phyloP scores from a whole-genome alignment of 2,113 vertebrate species.

The Neomonachus schauinslandi region DNA sequence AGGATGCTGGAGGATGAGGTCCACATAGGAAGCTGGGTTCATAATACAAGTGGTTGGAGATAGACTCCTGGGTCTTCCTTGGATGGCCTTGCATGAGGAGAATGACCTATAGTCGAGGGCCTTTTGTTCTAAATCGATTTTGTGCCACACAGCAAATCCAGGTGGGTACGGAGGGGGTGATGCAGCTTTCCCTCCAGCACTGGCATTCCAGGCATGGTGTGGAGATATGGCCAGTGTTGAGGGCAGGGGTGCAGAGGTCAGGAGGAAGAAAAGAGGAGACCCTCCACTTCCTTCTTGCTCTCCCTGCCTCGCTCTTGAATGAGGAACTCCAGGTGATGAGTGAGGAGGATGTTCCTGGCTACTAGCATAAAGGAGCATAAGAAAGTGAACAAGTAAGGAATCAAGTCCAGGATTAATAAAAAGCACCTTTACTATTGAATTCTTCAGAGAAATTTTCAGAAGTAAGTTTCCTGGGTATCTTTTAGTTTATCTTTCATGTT shows the following conservation, averaged over 20 bases:
- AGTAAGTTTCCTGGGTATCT: conserved; percentile 64
- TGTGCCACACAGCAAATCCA: neutral
- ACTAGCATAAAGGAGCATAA: neutral
- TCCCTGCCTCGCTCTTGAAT: neutral
- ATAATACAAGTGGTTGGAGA: neutral
- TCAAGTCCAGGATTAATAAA: conserved; percentile 48
- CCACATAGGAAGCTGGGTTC: neutral
- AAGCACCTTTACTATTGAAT: conserved; percentile 56
- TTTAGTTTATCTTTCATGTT: conserved; percentile 68
- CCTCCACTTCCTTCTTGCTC: neutral
- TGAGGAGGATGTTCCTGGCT: neutral
- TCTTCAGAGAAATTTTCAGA: conserved; percentile 61
- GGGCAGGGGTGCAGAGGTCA: neutral
- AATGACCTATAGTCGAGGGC: neutral
- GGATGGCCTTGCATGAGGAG: neutral
- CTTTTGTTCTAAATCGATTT: neutral
- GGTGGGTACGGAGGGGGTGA: neutral
- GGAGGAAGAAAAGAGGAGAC: neutral
- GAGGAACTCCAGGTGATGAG: neutral
- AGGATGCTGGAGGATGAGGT: neutral
- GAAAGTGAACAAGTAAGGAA: conserved; percentile 13
- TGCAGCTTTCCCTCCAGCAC: neutral
- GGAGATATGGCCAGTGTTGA: neutral
- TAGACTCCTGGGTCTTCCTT: neutral
- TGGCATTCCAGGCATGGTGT: neutral